Percentiles rank a stretch among this genome's conserved stretches.
These are phyloP conservation scores for Halichoerus grypus DNA, from an alignment of 2,113 vertebrate species.

Conservation along the genomic window DNA sequence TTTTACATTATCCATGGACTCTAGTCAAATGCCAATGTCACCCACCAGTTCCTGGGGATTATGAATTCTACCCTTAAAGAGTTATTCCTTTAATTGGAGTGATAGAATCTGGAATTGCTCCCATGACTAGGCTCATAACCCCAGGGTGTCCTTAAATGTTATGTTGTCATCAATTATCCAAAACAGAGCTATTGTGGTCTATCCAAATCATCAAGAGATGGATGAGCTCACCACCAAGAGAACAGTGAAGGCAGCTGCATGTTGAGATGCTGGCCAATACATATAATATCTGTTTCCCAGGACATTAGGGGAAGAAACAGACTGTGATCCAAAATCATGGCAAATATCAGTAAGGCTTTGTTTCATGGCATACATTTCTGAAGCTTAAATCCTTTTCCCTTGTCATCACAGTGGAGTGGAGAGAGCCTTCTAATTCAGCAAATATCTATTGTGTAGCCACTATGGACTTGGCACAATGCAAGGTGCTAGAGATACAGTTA, in stretches of 20 bases:
- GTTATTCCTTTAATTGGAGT: conserved; percentile 56
- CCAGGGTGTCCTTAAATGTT: conserved; percentile 50
- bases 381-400: background rate
- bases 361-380: background rate
- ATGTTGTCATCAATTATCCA: conserved; percentile 62
- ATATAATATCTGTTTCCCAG: background rate
- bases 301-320: background rate
- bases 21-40: background rate
- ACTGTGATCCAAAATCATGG: background rate
- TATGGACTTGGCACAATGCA: background rate
- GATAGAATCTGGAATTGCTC: conserved; percentile 48
- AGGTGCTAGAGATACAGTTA: background rate
- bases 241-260: background rate
- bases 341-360: conserved; percentile 24
- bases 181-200: conserved; percentile 22
- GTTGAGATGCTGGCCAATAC: conserved; percentile 19
- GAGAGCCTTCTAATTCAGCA: background rate
- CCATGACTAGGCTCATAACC: conserved; percentile 56
- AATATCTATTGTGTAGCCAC: background rate
- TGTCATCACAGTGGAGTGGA: background rate
- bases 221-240: conserved; percentile 48
- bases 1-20: conserved; percentile 1
- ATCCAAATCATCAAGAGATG: conserved; percentile 65
- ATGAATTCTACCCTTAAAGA: conserved; percentile 56
- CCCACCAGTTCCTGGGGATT: background rate